Evolutionary conservation across 2,797 vertebrate species (phyloP).

Genomic region (Sebastes iracundus): DNA sequence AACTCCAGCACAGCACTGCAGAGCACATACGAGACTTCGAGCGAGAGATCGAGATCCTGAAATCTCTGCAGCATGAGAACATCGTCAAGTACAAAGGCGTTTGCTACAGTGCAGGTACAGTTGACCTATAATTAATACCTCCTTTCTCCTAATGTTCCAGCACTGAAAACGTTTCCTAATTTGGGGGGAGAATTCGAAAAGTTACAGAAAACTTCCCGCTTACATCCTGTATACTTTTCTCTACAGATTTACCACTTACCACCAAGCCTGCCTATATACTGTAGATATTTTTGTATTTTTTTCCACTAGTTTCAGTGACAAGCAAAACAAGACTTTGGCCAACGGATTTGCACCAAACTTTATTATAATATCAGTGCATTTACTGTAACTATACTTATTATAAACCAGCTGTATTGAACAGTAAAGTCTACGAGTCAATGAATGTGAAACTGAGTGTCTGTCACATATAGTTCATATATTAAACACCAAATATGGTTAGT

Average conservation of each 20-base stretch:
- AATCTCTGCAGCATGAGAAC: conserved; percentile 97
- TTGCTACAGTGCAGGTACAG: conserved; percentile 93
- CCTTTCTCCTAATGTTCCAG: neutral
- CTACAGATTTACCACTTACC: neutral
- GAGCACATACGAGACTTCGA: conserved; percentile 96
- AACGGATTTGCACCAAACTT: neutral
- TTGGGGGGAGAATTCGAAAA: neutral
- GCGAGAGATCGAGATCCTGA: conserved; percentile 96
- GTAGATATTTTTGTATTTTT: neutral
- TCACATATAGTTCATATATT: neutral
- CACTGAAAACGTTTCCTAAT: neutral
- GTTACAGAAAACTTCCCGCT: neutral
- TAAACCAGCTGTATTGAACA: neutral
- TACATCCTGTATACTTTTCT: neutral
- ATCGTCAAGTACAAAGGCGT: conserved; percentile 98
- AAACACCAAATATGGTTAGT: neutral
- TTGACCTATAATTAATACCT: neutral
- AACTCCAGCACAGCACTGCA: conserved; percentile 94
- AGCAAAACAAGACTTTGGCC: neutral
- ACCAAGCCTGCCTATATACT: neutral
- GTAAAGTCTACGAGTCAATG: neutral
- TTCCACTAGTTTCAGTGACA: neutral
- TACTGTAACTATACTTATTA: neutral
- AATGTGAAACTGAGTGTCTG: too few species aligned
- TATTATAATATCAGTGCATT: neutral